phyloP scores from a whole-genome alignment of 1,140 invertebrate species.

The Holotrichia oblita region DNA sequence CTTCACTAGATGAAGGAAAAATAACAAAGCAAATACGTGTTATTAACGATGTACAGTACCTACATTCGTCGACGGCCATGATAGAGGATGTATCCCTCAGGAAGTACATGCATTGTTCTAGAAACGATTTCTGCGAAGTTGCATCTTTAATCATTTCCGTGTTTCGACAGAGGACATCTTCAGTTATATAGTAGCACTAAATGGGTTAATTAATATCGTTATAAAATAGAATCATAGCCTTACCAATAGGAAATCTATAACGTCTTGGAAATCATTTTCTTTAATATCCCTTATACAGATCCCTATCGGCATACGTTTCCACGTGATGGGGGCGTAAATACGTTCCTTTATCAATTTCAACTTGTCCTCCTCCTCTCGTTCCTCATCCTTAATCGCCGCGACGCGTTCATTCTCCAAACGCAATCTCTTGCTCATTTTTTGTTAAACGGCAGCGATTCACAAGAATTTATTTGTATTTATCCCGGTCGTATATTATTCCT shows the following conservation, averaged over 20 bases:
- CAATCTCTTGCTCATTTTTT: slow-evolving; percentile 54
- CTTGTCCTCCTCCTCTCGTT: slow-evolving; percentile 55
- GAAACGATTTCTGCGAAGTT: slow-evolving; percentile 64
- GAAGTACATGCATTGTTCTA: slow-evolving; percentile 64
- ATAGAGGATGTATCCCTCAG: slow-evolving; percentile 72
- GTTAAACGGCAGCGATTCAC: too few relatives aligned
- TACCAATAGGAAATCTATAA: slow-evolving; percentile 62
- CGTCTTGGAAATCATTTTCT: slow-evolving; percentile 66
- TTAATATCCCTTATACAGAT: slow-evolving; percentile 69
- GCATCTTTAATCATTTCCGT: slow-evolving; percentile 63
- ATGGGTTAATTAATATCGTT: slow-evolving; percentile 46
- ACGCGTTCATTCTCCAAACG: slow-evolving; percentile 52
- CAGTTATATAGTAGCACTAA: slow-evolving; percentile 64
- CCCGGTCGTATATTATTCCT: too few relatives aligned
- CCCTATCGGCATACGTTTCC: slow-evolving; percentile 64
- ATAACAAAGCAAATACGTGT: slow-evolving; percentile 64
- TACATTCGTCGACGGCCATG: slow-evolving; percentile 65
- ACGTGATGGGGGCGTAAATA: slow-evolving; percentile 67
- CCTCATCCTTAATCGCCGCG: slow-evolving; percentile 50
- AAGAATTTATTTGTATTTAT: too few relatives aligned
- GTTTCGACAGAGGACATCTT: slow-evolving; percentile 63
- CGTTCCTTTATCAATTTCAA: slow-evolving; percentile 52
- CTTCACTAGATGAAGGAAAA: background rate
- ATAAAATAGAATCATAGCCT: too few relatives aligned
- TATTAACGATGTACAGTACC: background rate